phyloP scores from a whole-genome alignment of 2,113 vertebrate genomes.

The Pavo muticus region DNA sequence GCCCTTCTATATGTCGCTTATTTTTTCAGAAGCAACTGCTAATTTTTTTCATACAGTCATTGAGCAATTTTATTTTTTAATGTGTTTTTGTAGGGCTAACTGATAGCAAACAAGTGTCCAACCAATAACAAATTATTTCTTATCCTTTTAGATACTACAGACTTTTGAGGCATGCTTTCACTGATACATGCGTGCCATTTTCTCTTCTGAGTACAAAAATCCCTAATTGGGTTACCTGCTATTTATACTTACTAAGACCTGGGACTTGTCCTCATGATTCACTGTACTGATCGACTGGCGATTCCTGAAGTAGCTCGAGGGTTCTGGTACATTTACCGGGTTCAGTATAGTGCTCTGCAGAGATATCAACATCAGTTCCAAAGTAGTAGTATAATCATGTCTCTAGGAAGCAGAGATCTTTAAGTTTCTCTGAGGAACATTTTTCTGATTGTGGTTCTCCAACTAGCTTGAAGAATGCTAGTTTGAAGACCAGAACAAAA shows the following conservation, averaged over 20 bases:
- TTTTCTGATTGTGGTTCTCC: not conserved
- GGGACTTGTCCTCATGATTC: not conserved
- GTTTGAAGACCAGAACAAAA: not conserved
- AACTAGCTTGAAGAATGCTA: not conserved
- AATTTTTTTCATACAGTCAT: not conserved
- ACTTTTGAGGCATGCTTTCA: not conserved
- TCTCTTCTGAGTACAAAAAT: not conserved
- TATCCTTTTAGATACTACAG: not conserved
- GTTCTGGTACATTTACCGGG: not conserved
- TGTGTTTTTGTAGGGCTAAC: not conserved
- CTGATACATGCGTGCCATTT: not conserved
- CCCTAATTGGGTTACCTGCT: not conserved
- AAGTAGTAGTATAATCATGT: not conserved
- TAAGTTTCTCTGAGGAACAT: not conserved
- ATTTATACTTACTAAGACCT: not conserved
- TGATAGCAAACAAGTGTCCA: not conserved
- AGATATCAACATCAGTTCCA: not conserved
- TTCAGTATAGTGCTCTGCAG: not conserved
- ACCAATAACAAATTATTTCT: not conserved
- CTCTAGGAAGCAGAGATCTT: not conserved
- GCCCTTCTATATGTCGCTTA: not conserved
- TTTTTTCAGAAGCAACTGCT: not conserved
- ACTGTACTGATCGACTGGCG: rapidly evolving
- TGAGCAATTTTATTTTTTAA: not conserved
- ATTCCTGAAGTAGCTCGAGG: not conserved